Percentiles rank a stretch among this genome's conserved stretches.
Conservation (phyloP, 2,888 invertebrate species). For the Punctoribates punctum region DNA sequence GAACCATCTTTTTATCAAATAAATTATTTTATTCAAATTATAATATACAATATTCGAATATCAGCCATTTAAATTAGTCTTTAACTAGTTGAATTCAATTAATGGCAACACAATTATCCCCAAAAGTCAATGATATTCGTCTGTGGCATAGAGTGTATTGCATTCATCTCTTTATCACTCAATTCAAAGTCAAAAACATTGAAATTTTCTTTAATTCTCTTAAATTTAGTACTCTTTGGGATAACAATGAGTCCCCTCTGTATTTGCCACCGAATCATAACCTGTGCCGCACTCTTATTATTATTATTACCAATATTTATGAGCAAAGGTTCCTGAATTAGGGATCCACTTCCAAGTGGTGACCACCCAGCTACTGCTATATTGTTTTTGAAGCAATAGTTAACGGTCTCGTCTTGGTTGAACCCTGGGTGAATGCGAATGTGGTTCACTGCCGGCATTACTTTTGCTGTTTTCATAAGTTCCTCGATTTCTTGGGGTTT, state of each 20-base stretch:
- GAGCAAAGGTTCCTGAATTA: too few relatives aligned
- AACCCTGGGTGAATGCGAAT: conserved; percentile 77
- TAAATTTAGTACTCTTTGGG: conserved; percentile 77
- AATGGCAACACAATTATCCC: too few relatives aligned
- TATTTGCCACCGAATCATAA: conserved; percentile 62
- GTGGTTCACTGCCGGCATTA: conserved; percentile 54
- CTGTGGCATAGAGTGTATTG: conserved; percentile 36
- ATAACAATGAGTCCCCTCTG: conserved; percentile 71
- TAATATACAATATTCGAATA: too few relatives aligned
- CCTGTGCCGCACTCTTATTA: conserved; percentile 65
- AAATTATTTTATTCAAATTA: too few relatives aligned
- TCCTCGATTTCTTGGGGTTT: conserved; percentile 61
- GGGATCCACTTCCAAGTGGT: too few relatives aligned
- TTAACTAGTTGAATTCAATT: too few relatives aligned
- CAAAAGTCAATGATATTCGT: neutral
- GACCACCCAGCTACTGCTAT: conserved; percentile 72
- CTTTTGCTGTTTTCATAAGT: conserved; percentile 60
- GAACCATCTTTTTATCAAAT: too few relatives aligned
- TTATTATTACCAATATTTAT: conserved; percentile 67
- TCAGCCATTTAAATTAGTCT: too few relatives aligned
- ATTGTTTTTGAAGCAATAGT: conserved; percentile 62
- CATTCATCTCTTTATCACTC: conserved; percentile 62
- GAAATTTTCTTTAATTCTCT: conserved; percentile 68
- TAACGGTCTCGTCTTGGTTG: conserved; percentile 59
- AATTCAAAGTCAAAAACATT: conserved; percentile 70